Base-by-base conservation (phyloP, 2,888 invertebrate genomes). In the Chrysomela aeneicollis region DNA sequence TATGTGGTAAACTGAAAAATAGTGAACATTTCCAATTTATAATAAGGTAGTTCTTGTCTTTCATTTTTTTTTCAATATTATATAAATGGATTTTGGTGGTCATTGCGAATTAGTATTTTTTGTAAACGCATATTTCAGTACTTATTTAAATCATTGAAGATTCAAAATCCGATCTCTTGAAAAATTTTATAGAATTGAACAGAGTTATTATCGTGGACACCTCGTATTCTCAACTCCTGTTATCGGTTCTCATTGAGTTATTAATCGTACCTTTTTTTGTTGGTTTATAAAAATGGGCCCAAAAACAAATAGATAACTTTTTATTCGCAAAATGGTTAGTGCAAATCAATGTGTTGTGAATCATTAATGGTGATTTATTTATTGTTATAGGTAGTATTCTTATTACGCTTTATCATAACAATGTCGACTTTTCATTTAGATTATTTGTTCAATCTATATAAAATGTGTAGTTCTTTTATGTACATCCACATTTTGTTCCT, bases 361-460 rank as follows among this genome's bases (percentile, higher is more conserved):
- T 21, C 15, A 49, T 19, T 10, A 47, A 21, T 19, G n/a, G 19
- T 49, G 6, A 22, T 49, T 21, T 19, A 18, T 49, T 49, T 21
- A n/a, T 21, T 12, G 22, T 22, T 49, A 49, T 49, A 49, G 19
- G 49, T 47, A 47, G 8, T 18, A 49, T 21, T 42, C n/a, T 10
- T 42, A 17, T 42, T 52, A 21, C 3, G 10, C 22, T 19, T 42
- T 55, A 35, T 54, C 10, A 35, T 54, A 15, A 35, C 19, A 35
- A 54, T 54, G 54, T 32, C 35, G 22, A 54, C 12, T 54, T 53
- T 53, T 53, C 30, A 30, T 53, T 54, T 54, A 8, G 19, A 54
- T 18, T 55, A 55, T 42, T 55, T 55, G 42, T 37, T 42, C 6
- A 19, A 55, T 15, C 21, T 42, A 55, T 42, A 42, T 55, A 37